Base-by-base conservation (phyloP, 2,797 vertebrate species). In the Zalophus californianus region DNA sequence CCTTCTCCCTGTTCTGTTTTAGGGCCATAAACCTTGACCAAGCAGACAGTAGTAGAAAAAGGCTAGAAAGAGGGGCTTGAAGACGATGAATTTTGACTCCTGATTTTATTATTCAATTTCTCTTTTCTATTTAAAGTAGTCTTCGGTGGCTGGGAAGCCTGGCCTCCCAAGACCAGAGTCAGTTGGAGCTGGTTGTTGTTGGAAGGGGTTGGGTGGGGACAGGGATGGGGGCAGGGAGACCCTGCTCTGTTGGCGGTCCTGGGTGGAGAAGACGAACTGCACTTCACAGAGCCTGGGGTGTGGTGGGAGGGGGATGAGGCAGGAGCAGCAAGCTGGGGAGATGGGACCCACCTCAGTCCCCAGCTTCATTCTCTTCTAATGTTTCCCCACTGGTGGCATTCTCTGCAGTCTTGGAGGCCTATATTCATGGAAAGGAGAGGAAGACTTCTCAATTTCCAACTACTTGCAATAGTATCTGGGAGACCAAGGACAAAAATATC, bases 381-480 rank as follows among this genome's bases (percentile, higher is more conserved):
- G 99, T 98, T 97, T 99, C 99, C 96, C 99, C 99, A 23, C 99
- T 99, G 98, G 99, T 99, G 95, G 99, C 99, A 0, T 98, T 99
- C 98, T 99, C 99, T 3, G 99, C 99, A 7, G 99, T 99, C 99
- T 99, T 99, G 96, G 99, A 99, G 93, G 99, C 99, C 99, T 99
- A 97, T 0, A 91, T 90, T 87, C 38, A 78, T 75, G 75, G 95
- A 82, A 84, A 97, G 16, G 94, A 94, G 52, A 80, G n/a, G 38
- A 86, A 84, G 60, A 48, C 9, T 12, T 44, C 23, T 94, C 60
- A 96, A 58, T 92, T 85, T 75, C 56, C 85, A 95, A 90, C 44
- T 64, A 44, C 35, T 35, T 48, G 29, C 29, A 35, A 38, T 25
- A 82, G 48, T 84, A 18, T 64, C 44, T 73, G 6, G 68, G 79